These are phyloP conservation scores for Corvus cornix DNA, from an alignment of 2,113 vertebrate species.

Conservation along the genomic window DNA sequence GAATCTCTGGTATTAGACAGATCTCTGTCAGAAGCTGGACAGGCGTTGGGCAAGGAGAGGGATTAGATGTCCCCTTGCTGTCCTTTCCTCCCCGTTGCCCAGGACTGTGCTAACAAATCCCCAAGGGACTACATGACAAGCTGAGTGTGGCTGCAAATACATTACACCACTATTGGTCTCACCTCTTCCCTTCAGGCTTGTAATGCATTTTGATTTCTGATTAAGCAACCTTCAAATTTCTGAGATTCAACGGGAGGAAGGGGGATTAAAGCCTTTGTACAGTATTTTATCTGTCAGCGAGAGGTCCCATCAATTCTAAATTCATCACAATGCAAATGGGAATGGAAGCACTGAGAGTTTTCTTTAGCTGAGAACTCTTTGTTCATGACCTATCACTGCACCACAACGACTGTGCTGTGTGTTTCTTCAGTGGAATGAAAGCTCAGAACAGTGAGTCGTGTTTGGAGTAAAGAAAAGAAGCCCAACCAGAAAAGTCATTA, in stretches of 20 bases:
- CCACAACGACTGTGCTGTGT: not conserved
- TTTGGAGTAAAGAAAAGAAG: not conserved
- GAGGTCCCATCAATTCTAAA: not conserved
- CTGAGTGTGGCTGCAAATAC: not conserved
- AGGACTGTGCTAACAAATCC: not conserved
- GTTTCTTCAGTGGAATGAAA: not conserved
- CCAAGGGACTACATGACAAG: not conserved
- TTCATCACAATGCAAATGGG: not conserved
- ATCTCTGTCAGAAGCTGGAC: not conserved
- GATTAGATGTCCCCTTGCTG: not conserved
- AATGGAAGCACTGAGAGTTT: not conserved
- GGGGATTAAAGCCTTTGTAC: not conserved
- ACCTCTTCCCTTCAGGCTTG: not conserved
- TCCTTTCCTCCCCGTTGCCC: not conserved
- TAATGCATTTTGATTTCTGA: not conserved
- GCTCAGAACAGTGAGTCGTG: not conserved
- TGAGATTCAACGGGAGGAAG: not conserved
- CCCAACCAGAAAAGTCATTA: not conserved
- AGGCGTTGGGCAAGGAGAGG: not conserved
- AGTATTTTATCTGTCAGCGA: not conserved
- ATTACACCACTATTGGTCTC: not conserved
- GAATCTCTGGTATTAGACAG: not conserved
- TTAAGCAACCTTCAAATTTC: not conserved
- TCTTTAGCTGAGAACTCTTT: not conserved
- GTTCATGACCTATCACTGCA: not conserved